These are phyloP conservation scores for Diploscapter pachys DNA, from an alignment of 1,140 invertebrate genomes.

Conservation along the genomic window DNA sequence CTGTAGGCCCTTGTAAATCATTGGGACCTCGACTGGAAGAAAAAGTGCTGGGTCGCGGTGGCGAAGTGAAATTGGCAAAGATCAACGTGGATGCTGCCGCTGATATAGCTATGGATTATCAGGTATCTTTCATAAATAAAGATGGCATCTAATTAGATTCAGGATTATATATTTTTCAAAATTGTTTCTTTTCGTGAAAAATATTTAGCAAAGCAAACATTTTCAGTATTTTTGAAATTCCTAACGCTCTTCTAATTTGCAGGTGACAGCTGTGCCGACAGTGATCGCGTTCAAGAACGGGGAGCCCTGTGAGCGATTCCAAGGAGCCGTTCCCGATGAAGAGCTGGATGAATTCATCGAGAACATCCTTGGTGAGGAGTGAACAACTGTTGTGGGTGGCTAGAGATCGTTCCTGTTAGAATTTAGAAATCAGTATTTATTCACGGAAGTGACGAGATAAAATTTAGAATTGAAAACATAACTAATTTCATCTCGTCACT, in stretches of 20 bases:
- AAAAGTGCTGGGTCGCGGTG: neutral
- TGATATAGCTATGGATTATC: constrained; percentile 1
- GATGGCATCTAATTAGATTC: too few species aligned
- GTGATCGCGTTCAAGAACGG: neutral
- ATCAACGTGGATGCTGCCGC: neutral
- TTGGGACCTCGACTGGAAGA: constrained; percentile 5
- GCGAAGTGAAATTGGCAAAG: neutral
- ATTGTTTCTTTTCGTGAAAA: neutral
- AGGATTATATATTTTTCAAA: too few species aligned
- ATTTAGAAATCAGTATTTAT: too few species aligned
- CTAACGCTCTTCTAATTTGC: neutral
- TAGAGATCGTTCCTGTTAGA: too few species aligned
- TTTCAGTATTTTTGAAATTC: neutral
- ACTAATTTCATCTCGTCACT: too few species aligned
- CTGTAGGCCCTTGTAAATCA: neutral
- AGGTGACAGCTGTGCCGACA: neutral
- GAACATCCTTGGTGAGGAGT: neutral
- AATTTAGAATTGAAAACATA: too few species aligned
- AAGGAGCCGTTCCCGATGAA: neutral
- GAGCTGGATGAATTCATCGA: constrained; percentile 4
- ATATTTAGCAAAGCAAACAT: neutral
- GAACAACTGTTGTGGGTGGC: too few species aligned
- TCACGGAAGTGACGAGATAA: too few species aligned
- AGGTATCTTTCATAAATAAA: neutral
- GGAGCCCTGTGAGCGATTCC: neutral